Percentiles rank a stretch among this genome's conserved stretches.
These are phyloP conservation scores for Masnerella sp. DNA, from an alignment of 2,888 invertebrate species.

Conservation along the genomic window DNA sequence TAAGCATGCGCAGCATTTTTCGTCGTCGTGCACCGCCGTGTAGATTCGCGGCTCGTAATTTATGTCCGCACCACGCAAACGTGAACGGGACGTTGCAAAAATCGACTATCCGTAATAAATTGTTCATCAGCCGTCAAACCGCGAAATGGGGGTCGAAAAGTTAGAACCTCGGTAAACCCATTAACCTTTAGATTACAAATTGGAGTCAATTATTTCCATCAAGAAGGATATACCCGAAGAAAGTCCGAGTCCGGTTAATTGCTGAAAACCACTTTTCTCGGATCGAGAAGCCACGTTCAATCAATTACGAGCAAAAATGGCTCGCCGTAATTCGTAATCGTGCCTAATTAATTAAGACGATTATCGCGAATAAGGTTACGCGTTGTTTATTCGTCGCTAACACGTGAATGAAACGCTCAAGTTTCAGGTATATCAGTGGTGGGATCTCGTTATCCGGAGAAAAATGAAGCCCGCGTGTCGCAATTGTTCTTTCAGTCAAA, in stretches of 20 bases:
- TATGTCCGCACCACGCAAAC: conserved; percentile 20
- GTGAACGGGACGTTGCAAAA: conserved; percentile 18
- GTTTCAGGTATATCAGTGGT: conserved; percentile 39
- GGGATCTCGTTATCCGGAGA: conserved; percentile 49
- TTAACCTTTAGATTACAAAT: conserved; percentile 15
- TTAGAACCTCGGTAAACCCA: background rate
- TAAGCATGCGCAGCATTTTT: too few relatives aligned
- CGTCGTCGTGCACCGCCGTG: too few relatives aligned
- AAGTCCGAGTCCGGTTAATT: background rate
- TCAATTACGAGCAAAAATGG: conserved; percentile 40
- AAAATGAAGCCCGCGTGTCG: conserved; percentile 48
- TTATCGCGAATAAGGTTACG: conserved; percentile 44
- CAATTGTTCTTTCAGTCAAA: conserved; percentile 49
- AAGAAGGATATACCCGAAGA: conserved; percentile 6
- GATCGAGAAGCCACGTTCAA: conserved; percentile 21
- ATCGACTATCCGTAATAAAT: conserved; percentile 2
- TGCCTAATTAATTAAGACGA: conserved; percentile 47
- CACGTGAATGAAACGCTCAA: conserved; percentile 43
- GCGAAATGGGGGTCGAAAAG: too few relatives aligned
- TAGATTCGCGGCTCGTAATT: conserved; percentile 24
- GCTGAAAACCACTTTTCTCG: background rate
- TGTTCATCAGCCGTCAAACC: background rate
- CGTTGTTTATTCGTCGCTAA: conserved; percentile 44
- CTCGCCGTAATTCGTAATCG: conserved; percentile 31
- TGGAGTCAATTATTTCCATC: conserved; percentile 5